These are phyloP conservation scores for Drosophila kanapiae DNA, from an alignment of 1,140 invertebrate genomes.

Conservation along the genomic window DNA sequence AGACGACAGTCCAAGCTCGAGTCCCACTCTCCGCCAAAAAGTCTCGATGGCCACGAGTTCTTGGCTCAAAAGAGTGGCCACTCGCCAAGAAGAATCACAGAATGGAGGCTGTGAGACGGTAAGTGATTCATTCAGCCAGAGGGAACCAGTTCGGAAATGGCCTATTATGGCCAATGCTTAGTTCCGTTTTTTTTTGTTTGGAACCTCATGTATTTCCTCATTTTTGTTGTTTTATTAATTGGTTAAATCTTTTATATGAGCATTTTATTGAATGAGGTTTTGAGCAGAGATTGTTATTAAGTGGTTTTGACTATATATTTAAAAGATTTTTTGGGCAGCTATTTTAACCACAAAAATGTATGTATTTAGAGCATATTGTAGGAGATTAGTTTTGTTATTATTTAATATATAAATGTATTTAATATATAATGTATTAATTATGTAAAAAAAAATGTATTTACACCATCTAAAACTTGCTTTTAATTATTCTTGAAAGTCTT, in stretches of 20 bases:
- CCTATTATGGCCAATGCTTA: background rate
- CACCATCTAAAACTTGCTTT: background rate
- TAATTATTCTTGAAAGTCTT: background rate
- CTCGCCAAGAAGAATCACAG: constrained; percentile 4
- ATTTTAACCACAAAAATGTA: background rate
- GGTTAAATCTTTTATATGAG: background rate
- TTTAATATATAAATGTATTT: too few species aligned
- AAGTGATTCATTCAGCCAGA: constrained; percentile 28
- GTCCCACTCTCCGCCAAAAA: constrained; percentile 13
- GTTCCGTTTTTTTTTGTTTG: constrained; percentile 25
- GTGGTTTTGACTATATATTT: constrained; percentile 1
- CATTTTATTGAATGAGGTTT: background rate
- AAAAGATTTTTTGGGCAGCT: background rate
- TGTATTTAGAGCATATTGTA: background rate
- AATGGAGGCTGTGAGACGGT: constrained; percentile 20
- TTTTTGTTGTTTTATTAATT: constrained; percentile 6
- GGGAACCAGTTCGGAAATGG: constrained; percentile 35
- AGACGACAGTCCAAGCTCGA: constrained; percentile 38
- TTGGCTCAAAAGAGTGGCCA: constrained; percentile 21
- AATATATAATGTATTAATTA: too few species aligned
- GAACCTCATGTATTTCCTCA: constrained; percentile 10
- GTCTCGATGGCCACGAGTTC: constrained; percentile 46
- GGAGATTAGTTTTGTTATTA: background rate
- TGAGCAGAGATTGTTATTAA: constrained; percentile 8
- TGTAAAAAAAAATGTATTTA: too few species aligned